A percentile compares a stretch with the other conserved stretches of the same genome.
Conservation (phyloP, 2,888 invertebrate species). For the Oxytorus armatus region DNA sequence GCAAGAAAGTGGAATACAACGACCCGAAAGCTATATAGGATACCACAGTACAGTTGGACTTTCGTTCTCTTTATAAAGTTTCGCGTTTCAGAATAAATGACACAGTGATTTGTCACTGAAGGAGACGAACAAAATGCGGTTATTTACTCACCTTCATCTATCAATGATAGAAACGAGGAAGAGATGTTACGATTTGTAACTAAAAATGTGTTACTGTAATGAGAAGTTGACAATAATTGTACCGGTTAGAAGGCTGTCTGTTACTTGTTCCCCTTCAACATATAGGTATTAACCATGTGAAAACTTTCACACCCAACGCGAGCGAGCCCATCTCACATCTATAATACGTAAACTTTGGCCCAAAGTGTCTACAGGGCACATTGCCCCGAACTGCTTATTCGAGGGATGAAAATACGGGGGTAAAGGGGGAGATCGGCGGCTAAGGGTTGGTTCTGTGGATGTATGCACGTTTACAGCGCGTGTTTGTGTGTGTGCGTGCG, state of each 20-base stretch:
- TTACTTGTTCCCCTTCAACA: conserved; percentile 26
- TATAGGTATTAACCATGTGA: not conserved
- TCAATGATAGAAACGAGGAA: not conserved
- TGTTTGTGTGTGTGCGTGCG: too few species aligned
- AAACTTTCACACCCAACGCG: conserved; percentile 43
- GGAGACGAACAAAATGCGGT: not conserved
- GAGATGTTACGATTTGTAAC: not conserved
- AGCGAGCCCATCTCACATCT: conserved; percentile 36
- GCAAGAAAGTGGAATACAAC: conserved; percentile 50
- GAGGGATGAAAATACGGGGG: conserved; percentile 50
- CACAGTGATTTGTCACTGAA: not conserved
- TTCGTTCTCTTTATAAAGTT: too few species aligned
- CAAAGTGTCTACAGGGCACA: conserved; percentile 77
- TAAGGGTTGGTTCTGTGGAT: conserved; percentile 27
- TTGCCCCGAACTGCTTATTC: conserved; percentile 59
- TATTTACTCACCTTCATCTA: not conserved
- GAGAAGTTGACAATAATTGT: not conserved
- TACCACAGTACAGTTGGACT: too few species aligned
- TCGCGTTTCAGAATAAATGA: too few species aligned
- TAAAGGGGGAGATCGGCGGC: conserved; percentile 12
- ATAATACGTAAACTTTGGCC: conserved; percentile 72
- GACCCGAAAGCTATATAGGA: conserved; percentile 26
- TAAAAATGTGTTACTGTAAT: not conserved
- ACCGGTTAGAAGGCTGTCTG: conserved; percentile 55
- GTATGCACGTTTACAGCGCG: conserved; percentile 30